Percentiles rank a stretch among this genome's conserved stretches.
phyloP scores from a whole-genome alignment of 2,797 vertebrate species.

The Syngnathus acus region DNA sequence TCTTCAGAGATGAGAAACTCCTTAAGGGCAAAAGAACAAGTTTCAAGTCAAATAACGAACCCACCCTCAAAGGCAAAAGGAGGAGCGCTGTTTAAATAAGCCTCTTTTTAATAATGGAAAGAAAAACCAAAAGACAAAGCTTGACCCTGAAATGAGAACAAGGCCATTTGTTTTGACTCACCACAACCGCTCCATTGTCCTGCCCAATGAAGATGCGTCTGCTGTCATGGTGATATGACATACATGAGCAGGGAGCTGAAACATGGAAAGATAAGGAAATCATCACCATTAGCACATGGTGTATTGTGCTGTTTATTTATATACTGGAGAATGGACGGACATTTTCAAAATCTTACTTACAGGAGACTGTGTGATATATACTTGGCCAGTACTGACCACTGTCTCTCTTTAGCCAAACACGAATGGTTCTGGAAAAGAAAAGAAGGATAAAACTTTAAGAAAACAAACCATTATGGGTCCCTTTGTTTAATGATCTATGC shows the following conservation, averaged over 20 bases:
- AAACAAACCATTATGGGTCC: not conserved
- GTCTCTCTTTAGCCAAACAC: slow-evolving; percentile 96
- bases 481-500: not conserved
- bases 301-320: not conserved
- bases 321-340: not conserved
- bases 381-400: slow-evolving; percentile 98
- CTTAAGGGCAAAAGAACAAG: slow-evolving; percentile 51
- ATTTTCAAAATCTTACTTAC: slow-evolving; percentile 70
- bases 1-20: slow-evolving; percentile 98
- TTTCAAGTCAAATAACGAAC: slow-evolving; percentile 12
- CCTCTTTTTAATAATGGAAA: not conserved
- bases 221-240: slow-evolving; percentile 95
- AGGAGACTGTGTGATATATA: slow-evolving; percentile 94
- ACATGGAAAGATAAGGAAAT: slow-evolving; percentile 9
- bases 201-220: slow-evolving; percentile 93
- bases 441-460: slow-evolving; percentile 7
- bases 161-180: slow-evolving; percentile 55
- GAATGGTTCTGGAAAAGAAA: slow-evolving; percentile 76
- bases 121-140: not conserved
- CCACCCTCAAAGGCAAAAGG: not conserved
- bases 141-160: not conserved
- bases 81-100: slow-evolving; percentile 12
- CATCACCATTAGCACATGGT: not conserved
- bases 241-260: slow-evolving; percentile 85
- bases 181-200: slow-evolving; percentile 93